Base-by-base conservation (phyloP, 2,888 invertebrate species). In the Amphipoea oculea region DNA sequence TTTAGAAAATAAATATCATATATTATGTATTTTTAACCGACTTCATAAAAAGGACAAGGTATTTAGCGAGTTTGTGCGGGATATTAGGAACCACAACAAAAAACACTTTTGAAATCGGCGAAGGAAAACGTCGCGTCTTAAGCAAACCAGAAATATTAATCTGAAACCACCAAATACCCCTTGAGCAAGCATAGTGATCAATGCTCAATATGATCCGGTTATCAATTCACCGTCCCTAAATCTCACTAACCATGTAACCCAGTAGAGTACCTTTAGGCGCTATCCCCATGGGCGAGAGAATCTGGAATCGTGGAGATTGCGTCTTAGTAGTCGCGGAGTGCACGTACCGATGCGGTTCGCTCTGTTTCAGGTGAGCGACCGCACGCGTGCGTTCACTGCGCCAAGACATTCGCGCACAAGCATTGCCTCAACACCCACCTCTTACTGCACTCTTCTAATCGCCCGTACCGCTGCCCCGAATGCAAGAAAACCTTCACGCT, bases 401-500 rank as follows among this genome's bases (percentile, higher is more conserved):
- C 98, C 85, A 98, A 98, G 93, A 97, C 98, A 87, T 98, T 98
- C 92, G 98, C 98, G 82, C 98, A 98, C 94, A 98, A 98, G 95
- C 98, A 98, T 93, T 98, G 98, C 95, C 97, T 98, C 88, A 98
- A 98, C 93, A 98, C 98, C 63, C 98, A 98, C 94, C 96, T 98
- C 85, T 95, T 98, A 87, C 95, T 98, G 87, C 98, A 98, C 94
- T 98, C 98, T 83, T 98, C 98, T 81, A 98, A 98, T 87, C 97
- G 98, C 87, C 98, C 98, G 70, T 98, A 98, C 95, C 98, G 98
- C 93, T 98, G 98, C 94, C 97, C 97, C 81, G 98, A 98, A 95
- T 98, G 98, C 96, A 98, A 98, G 95, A 98, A 98, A 95, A 98
- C 98, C 86, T 98, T 98, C 93, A 98, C 98, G 20, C 95, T 98